These are phyloP conservation scores for Dascillus cervinus DNA, from an alignment of 2,888 invertebrate genomes.

Conservation along the genomic window DNA sequence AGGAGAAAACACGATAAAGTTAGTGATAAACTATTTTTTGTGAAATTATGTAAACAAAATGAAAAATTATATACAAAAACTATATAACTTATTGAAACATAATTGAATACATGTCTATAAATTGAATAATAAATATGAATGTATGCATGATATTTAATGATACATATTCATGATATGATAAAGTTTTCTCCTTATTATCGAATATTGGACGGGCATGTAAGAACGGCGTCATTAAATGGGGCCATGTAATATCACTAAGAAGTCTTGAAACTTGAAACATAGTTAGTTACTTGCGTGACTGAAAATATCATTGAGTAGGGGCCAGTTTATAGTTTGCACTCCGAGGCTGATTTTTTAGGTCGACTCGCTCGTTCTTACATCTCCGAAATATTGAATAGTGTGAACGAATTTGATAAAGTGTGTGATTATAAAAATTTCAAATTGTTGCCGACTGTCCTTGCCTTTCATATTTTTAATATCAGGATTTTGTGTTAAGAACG, in stretches of 20 bases:
- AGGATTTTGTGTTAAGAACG: constrained; percentile 15
- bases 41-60: constrained; percentile 39
- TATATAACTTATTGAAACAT: constrained; percentile 37
- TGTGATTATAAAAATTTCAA: constrained; percentile 32
- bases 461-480: constrained; percentile 19
- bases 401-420: constrained; percentile 42
- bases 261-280: constrained; percentile 23
- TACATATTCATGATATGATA: constrained; percentile 33
- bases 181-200: constrained; percentile 42
- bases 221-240: constrained; percentile 21
- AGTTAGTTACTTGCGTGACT: no score
- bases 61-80: constrained; percentile 33
- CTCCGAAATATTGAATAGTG: constrained; percentile 32
- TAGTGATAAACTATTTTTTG: constrained; percentile 42
- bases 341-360: constrained; percentile 7
- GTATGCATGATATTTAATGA: constrained; percentile 37
- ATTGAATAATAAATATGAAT: constrained; percentile 35
- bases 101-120: no score
- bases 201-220: constrained; percentile 36
- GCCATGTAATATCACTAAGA: constrained; percentile 25
- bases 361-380: constrained; percentile 27
- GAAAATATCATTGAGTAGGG: constrained; percentile 34
- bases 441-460: constrained; percentile 36
- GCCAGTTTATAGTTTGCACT: constrained; percentile 23
- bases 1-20: constrained; percentile 36